Conservation (phyloP, 92 coral and sea anemone genomes). For the Scolanthus callimorphus region DNA sequence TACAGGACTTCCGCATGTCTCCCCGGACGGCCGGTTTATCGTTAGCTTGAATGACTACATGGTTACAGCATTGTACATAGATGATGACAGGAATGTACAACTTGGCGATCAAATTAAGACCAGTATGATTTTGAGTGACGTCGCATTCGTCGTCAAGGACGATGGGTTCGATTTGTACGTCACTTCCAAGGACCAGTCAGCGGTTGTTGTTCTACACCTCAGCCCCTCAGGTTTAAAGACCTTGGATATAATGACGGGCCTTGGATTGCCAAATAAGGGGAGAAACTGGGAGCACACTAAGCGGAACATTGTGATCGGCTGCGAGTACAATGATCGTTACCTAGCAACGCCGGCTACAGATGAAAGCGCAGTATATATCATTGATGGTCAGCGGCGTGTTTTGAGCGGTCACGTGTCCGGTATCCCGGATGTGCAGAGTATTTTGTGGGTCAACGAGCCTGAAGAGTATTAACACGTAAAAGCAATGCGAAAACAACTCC, state of each 20-base stretch:
- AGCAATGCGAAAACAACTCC: too few relatives aligned
- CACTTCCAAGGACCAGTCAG: slow-evolving; percentile 52
- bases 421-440: slow-evolving; percentile 27
- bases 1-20: slow-evolving; percentile 50
- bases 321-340: slow-evolving; percentile 50
- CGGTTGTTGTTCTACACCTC: slow-evolving; percentile 41
- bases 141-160: slow-evolving; percentile 45
- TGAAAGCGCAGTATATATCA: slow-evolving; percentile 45
- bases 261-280: slow-evolving; percentile 34
- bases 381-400: slow-evolving; percentile 47
- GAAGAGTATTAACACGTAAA: too few relatives aligned
- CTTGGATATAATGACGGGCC: slow-evolving; percentile 33
- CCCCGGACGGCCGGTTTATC: slow-evolving; percentile 66
- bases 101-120: slow-evolving; percentile 57
- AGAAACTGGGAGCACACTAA: slow-evolving; percentile 50
- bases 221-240: slow-evolving; percentile 44
- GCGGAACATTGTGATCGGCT: slow-evolving; percentile 56
- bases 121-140: slow-evolving; percentile 50
- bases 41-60: slow-evolving; percentile 46
- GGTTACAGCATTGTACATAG: slow-evolving; percentile 40
- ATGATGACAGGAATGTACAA: slow-evolving; percentile 38
- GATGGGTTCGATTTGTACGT: slow-evolving; percentile 66
- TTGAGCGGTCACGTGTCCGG: slow-evolving; percentile 38
- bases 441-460: slow-evolving; percentile 60
- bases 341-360: slow-evolving; percentile 63